Evolutionary conservation across 2,113 vertebrate genomes (phyloP).

Genomic region (Colinus virginianus): DNA sequence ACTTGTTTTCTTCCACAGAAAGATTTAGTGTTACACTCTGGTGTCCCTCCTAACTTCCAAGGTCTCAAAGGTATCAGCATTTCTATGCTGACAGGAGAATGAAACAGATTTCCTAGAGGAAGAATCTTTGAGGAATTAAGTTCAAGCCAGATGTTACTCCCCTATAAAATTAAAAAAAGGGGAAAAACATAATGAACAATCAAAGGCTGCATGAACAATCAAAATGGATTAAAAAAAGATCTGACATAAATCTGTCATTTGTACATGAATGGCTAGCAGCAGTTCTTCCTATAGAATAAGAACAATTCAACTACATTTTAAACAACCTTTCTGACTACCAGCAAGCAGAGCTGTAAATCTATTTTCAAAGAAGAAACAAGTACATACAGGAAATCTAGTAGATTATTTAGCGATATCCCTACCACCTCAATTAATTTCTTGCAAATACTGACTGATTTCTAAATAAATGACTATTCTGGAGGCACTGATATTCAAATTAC

Average conservation of each 20-base stretch:
- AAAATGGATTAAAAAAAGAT: not conserved
- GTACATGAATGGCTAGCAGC: not conserved
- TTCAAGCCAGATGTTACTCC: not conserved
- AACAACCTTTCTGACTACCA: not conserved
- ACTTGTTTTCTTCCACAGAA: constrained; percentile 36
- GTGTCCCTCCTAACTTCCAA: not conserved
- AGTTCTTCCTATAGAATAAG: not conserved
- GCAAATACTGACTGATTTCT: not conserved
- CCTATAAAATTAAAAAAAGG: not conserved
- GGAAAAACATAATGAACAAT: not conserved
- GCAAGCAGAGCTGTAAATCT: not conserved
- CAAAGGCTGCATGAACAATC: not conserved
- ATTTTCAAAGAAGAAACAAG: not conserved
- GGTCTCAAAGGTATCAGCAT: not conserved
- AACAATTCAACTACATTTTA: not conserved
- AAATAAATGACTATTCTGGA: not conserved
- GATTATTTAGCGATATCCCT: not conserved
- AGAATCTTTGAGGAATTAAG: not conserved
- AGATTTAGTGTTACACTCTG: not conserved
- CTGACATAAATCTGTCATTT: not conserved
- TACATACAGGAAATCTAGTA: not conserved
- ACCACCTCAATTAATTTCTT: not conserved
- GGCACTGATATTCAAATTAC: not conserved
- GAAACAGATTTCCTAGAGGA: not conserved
- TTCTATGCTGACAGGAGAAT: not conserved